phyloP scores from a whole-genome alignment of 1,140 invertebrate species.

The Cyclina sinensis region DNA sequence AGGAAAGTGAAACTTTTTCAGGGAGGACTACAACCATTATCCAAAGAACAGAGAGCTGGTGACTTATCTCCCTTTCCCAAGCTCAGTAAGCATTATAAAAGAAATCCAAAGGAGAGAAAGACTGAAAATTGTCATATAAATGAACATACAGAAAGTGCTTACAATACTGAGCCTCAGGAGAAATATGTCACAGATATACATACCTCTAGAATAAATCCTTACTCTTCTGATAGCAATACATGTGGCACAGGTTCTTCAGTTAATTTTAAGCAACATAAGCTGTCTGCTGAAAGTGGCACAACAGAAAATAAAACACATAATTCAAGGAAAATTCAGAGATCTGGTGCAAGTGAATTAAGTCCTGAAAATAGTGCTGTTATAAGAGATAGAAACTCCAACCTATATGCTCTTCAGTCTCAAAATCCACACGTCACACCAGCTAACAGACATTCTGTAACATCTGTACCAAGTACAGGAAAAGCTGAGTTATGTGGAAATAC shows the following conservation, averaged over 20 bases:
- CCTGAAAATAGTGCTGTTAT: slow-evolving; percentile 3
- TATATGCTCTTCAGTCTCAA: slow-evolving; percentile 12
- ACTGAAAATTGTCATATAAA: too few species aligned
- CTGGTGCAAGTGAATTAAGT: neutral
- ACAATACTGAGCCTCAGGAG: too few species aligned
- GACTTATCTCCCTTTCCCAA: slow-evolving; percentile 31
- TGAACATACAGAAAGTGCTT: too few species aligned
- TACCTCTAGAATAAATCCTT: too few species aligned
- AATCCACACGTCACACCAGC: neutral
- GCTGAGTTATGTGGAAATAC: neutral
- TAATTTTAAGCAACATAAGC: too few species aligned
- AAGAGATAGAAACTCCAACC: slow-evolving; percentile 32
- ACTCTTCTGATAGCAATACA: too few species aligned
- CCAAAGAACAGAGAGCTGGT: neutral
- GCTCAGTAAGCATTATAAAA: neutral
- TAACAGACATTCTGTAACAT: neutral
- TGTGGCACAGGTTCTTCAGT: too few species aligned
- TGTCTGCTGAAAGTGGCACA: too few species aligned
- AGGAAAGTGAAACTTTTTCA: neutral
- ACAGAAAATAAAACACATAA: neutral
- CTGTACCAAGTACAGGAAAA: neutral
- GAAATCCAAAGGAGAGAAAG: neutral
- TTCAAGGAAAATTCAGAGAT: neutral
- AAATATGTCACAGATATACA: too few species aligned
- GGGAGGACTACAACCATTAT: neutral